Conservation (phyloP, 2,113 vertebrate species). For the Notothenia rossii region DNA sequence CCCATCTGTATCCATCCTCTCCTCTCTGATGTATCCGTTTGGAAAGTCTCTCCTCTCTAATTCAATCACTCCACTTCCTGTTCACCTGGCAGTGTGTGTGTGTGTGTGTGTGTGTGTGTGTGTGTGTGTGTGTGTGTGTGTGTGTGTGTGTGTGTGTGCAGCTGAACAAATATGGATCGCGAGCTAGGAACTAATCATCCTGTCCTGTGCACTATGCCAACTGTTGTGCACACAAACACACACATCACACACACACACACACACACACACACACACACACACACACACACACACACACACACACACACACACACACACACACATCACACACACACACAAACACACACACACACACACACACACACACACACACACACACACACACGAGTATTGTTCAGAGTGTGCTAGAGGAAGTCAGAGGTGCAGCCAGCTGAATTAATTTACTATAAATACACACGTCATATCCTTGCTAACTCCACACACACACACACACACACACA, state of each 20-base stretch:
- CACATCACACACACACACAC: slow-evolving; percentile 8
- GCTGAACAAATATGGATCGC: slow-evolving; percentile 72
- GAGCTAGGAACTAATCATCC: slow-evolving; percentile 68
- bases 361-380: not conserved
- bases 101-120: slow-evolving; percentile 36
- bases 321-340: slow-evolving; percentile 1
- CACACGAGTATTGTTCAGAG: slow-evolving; percentile 30
- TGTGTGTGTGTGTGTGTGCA: slow-evolving; percentile 39
- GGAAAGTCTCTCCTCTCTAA: slow-evolving; percentile 59
- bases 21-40: slow-evolving; percentile 34
- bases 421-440: slow-evolving; percentile 65
- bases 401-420: slow-evolving; percentile 27
- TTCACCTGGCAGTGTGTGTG: slow-evolving; percentile 61
- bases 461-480: slow-evolving; percentile 30
- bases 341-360: not conserved
- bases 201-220: slow-evolving; percentile 43
- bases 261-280: slow-evolving; percentile 17
- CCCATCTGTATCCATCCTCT: slow-evolving; percentile 21
- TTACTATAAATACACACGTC: slow-evolving; percentile 67
- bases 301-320: not conserved
- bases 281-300: not conserved
- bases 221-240: slow-evolving; percentile 29
- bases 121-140: slow-evolving; percentile 38
- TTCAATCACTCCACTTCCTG: slow-evolving; percentile 72
- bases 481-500: slow-evolving; percentile 22